These are phyloP conservation scores for Malurus leucopterus DNA, from an alignment of 2,797 vertebrate genomes.

Conservation along the genomic window DNA sequence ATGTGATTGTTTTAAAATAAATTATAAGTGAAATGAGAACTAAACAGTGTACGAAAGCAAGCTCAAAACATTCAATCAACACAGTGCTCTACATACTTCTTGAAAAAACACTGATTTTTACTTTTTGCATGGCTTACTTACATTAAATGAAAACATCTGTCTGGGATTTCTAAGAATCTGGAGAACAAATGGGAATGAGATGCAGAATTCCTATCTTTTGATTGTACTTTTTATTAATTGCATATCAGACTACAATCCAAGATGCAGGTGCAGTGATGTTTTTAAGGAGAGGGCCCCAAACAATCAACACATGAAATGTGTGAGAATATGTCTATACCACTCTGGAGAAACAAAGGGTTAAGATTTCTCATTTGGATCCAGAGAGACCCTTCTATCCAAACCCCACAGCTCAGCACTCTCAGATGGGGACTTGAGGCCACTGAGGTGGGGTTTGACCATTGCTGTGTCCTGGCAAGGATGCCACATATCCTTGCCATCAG, in stretches of 20 bases:
- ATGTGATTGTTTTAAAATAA: neutral
- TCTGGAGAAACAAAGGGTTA: neutral
- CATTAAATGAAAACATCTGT: slow-evolving; percentile 42
- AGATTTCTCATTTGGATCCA: neutral
- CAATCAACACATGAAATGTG: neutral
- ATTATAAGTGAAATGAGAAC: neutral
- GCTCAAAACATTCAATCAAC: neutral
- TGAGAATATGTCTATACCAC: neutral
- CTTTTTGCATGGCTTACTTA: neutral
- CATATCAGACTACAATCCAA: neutral
- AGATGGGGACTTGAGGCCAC: neutral
- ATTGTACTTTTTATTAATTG: slow-evolving; percentile 11
- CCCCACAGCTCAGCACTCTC: neutral
- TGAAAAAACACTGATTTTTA: neutral
- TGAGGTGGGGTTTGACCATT: neutral
- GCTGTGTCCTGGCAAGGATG: neutral
- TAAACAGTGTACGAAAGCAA: neutral
- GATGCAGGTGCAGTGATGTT: neutral
- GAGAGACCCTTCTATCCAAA: neutral
- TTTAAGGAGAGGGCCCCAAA: neutral
- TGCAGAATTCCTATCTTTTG: neutral
- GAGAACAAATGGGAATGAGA: slow-evolving; percentile 8
- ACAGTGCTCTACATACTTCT: neutral
- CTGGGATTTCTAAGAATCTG: slow-evolving; percentile 11
- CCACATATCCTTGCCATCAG: neutral